Conservation (phyloP, 2,888 invertebrate species). For the Phyllotreta striolata region DNA sequence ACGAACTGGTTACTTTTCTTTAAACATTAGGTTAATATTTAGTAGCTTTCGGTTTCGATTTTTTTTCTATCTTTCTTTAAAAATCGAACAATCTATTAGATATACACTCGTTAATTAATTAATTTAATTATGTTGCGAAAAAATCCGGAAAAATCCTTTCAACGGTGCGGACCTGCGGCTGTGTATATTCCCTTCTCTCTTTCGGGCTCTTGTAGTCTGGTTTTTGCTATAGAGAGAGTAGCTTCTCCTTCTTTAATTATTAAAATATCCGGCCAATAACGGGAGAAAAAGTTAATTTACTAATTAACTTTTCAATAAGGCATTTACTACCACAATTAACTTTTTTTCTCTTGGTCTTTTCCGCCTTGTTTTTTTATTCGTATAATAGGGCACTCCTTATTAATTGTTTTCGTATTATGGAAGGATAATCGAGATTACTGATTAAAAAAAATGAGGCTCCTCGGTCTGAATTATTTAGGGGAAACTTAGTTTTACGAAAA, state of each 20-base stretch:
- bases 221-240: constrained; percentile 1
- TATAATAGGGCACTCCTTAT: neutral
- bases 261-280: constrained; percentile 45
- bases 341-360: constrained; percentile 31
- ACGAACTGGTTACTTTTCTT: no score
- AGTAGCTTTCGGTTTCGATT: no score
- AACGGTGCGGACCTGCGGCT: neutral
- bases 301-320: constrained; percentile 44
- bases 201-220: constrained; percentile 39
- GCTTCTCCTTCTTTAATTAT: constrained; percentile 44
- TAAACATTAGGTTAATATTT: no score
- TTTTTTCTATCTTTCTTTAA: no score
- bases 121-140: no score
- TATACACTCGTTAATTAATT: no score
- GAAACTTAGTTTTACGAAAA: no score
- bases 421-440: no score
- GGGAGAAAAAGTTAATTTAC: constrained; percentile 43
- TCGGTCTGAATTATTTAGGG: no score
- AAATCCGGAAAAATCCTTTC: neutral
- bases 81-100: no score
- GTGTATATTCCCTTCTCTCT: constrained; percentile 22
- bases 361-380: constrained; percentile 4
- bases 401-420: neutral
- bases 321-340: constrained; percentile 42
- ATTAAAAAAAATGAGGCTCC: no score